A percentile compares a stretch with the other conserved stretches of the same genome.
Evolutionary conservation across 2,113 vertebrate genomes (phyloP).

Genomic region (Campylomormyrus tamandua): DNA sequence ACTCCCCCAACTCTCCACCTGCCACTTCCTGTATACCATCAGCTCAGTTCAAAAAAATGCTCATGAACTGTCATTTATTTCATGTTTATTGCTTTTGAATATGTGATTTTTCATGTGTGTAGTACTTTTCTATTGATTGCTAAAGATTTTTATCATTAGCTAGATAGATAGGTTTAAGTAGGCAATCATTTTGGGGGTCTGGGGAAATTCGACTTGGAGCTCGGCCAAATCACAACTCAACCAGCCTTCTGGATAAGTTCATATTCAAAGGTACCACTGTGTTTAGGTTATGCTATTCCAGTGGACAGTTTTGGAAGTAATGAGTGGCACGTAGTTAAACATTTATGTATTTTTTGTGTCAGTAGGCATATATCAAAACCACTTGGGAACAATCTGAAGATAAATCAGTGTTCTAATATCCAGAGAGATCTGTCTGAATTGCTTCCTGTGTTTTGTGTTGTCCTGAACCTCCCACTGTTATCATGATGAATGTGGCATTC

Average conservation of each 20-base stretch:
- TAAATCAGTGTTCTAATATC: background rate
- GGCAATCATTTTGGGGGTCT: no score
- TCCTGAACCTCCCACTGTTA: background rate
- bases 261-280: no score
- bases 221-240: no score
- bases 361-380: background rate
- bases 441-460: conserved; percentile 1
- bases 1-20: background rate
- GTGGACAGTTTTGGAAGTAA: background rate
- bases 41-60: background rate
- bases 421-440: background rate
- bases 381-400: background rate
- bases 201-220: no score
- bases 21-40: background rate
- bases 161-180: background rate
- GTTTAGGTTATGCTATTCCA: background rate
- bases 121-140: background rate
- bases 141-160: background rate
- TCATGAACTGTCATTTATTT: background rate
- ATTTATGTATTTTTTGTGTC: background rate
- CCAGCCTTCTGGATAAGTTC: background rate
- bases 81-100: background rate
- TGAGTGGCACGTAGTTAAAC: background rate
- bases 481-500: background rate
- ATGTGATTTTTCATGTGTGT: background rate